These are phyloP conservation scores for Acrossocheilus wenchowensis DNA, from an alignment of 2,797 vertebrate species.

Conservation along the genomic window DNA sequence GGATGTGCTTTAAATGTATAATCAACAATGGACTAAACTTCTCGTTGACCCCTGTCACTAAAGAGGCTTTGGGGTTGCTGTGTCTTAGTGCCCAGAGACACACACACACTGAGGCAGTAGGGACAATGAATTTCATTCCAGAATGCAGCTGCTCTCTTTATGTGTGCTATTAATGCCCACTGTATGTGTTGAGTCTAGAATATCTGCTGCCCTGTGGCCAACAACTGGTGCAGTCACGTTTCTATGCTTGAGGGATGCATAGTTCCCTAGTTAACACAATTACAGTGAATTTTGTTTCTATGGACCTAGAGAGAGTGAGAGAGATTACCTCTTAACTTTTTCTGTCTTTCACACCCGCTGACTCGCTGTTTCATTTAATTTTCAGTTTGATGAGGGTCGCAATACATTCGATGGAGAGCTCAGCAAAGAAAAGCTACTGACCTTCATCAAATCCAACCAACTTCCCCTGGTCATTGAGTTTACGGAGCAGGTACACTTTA, in stretches of 20 bases:
- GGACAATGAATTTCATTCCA: background rate
- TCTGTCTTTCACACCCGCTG: background rate
- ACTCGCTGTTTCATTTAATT: fast-evolving
- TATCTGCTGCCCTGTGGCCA: background rate
- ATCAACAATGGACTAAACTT: background rate
- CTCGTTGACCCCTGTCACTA: background rate
- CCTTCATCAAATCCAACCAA: constrained; percentile 93
- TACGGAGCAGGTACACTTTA: constrained; percentile 90
- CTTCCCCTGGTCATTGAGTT: constrained; percentile 98
- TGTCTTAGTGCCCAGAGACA: background rate
- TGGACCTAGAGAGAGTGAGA: background rate
- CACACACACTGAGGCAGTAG: background rate
- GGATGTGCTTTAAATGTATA: background rate
- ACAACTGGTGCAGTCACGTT: constrained; percentile 10
- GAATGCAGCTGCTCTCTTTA: background rate
- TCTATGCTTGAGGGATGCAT: background rate
- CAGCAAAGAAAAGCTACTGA: constrained; percentile 86
- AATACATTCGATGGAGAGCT: constrained; percentile 92
- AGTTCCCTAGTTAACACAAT: background rate
- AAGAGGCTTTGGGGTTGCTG: background rate
- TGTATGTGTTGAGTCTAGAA: background rate
- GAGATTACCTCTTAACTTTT: too few species aligned
- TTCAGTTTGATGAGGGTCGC: constrained; percentile 95
- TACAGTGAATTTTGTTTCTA: background rate
- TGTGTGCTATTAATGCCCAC: background rate